A percentile compares a stretch with the other conserved stretches of the same genome.
phyloP scores from a whole-genome alignment of 2,888 invertebrate species.

The Bursaphelenchus okinawaensis region DNA sequence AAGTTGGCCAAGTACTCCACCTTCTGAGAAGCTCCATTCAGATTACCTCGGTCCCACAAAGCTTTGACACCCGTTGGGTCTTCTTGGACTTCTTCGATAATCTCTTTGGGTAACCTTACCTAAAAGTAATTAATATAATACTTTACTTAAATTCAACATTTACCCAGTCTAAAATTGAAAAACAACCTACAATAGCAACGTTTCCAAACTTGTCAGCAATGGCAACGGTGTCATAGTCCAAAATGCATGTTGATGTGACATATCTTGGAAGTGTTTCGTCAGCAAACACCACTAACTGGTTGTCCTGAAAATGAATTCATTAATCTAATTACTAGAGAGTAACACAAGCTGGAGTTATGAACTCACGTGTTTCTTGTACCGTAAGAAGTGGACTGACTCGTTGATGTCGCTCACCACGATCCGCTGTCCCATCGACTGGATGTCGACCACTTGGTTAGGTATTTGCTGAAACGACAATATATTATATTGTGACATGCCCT shows the following conservation, averaged over 20 bases:
- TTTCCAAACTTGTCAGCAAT: constrained; percentile 97
- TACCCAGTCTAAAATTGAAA: too few species aligned
- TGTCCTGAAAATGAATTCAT: constrained; percentile 65
- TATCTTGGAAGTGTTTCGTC: constrained; percentile 96
- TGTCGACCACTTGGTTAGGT: constrained; percentile 85
- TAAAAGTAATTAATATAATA: constrained; percentile 39
- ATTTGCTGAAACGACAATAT: constrained; percentile 84
- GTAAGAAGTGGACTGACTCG: constrained; percentile 90
- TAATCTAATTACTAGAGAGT: neutral
- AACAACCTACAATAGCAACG: constrained; percentile 72
- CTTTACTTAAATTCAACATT: neutral
- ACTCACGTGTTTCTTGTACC: constrained; percentile 65
- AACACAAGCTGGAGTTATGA: constrained; percentile 2
- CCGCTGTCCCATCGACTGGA: constrained; percentile 86
- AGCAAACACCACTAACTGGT: constrained; percentile 93
- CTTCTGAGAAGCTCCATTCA: constrained; percentile 96
- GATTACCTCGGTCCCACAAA: constrained; percentile 78
- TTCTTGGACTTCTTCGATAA: constrained; percentile 95
- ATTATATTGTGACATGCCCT: too few species aligned
- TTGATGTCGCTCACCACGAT: constrained; percentile 91
- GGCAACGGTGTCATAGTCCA: constrained; percentile 94
- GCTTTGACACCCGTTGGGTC: constrained; percentile 98
- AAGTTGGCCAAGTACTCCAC: constrained; percentile 85
- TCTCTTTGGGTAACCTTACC: constrained; percentile 77
- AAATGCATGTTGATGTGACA: constrained; percentile 82